Evolutionary conservation across 2,888 invertebrate species (phyloP).

Genomic region (Quadriops clusia): DNA sequence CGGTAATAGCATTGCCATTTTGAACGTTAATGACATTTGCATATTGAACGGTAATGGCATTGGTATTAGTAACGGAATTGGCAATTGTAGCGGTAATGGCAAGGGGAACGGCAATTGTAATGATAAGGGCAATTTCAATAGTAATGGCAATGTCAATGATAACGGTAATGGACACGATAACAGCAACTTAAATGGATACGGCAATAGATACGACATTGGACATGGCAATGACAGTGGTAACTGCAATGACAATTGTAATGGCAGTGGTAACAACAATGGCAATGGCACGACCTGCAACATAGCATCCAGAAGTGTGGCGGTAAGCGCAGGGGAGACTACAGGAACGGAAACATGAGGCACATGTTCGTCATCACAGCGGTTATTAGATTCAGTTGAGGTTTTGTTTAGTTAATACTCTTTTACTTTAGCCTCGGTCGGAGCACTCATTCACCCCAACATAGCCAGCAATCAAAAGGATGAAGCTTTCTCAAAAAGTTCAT

Average conservation of each 20-base stretch:
- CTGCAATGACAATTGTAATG: too few species aligned
- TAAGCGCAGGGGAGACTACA: slow-evolving; percentile 18
- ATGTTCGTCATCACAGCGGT: slow-evolving; percentile 27
- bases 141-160: too few species aligned
- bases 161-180: slow-evolving; percentile 1
- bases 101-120: slow-evolving; percentile 1
- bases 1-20: too few species aligned
- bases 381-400: slow-evolving; percentile 15
- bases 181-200: slow-evolving; percentile 2
- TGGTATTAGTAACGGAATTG: slow-evolving; percentile 3
- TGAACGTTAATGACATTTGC: too few species aligned
- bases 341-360: slow-evolving; percentile 22
- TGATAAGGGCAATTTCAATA: too few species aligned
- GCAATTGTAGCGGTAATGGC: slow-evolving; percentile 3
- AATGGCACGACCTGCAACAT: slow-evolving; percentile 20
- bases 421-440: slow-evolving; percentile 32
- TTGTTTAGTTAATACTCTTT: slow-evolving; percentile 10
- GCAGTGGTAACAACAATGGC: slow-evolving; percentile 8
- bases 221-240: too few species aligned
- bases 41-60: slow-evolving; percentile 3
- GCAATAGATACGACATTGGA: too few species aligned
- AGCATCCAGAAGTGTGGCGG: slow-evolving; percentile 22
- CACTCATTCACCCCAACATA: slow-evolving; percentile 11
- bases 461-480: too few species aligned
- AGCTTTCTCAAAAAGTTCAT: too few species aligned